phyloP scores from a whole-genome alignment of 2,113 vertebrate genomes.

The Sander lucioperca region DNA sequence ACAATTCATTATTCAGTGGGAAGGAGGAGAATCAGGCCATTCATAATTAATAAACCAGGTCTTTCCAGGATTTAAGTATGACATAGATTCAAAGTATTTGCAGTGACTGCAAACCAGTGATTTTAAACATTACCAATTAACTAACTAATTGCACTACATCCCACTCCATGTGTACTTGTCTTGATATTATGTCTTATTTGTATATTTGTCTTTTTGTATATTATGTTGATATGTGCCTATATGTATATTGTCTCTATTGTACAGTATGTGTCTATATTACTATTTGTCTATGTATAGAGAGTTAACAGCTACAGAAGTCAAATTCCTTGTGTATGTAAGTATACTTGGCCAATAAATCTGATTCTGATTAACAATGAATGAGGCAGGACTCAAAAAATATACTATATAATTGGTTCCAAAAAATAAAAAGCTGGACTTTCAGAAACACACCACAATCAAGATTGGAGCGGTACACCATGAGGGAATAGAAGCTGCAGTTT shows the following conservation, averaged over 20 bases:
- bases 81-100: neutral
- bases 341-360: no score
- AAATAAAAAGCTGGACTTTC: neutral
- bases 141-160: no score
- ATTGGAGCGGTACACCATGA: neutral
- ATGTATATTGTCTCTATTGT: no score
- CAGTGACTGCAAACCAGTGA: neutral
- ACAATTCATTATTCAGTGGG: slow-evolving; percentile 36
- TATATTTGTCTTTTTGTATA: no score
- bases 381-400: neutral
- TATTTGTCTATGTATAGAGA: no score
- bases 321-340: no score
- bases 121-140: neutral
- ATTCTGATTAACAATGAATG: no score
- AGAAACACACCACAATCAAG: neutral
- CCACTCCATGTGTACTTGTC: no score
- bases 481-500: neutral
- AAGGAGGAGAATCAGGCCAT: slow-evolving; percentile 1
- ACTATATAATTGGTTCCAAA: neutral
- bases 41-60: slow-evolving; percentile 13
- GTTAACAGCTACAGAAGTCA: no score
- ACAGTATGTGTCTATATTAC: no score
- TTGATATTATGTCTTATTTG: no score
- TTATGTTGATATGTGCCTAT: no score
- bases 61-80: neutral